Evolutionary conservation across 2,888 invertebrate genomes (phyloP), one percentile per base, ranked within the genome.

Genomic region (Cylloceria caligata): DNA sequence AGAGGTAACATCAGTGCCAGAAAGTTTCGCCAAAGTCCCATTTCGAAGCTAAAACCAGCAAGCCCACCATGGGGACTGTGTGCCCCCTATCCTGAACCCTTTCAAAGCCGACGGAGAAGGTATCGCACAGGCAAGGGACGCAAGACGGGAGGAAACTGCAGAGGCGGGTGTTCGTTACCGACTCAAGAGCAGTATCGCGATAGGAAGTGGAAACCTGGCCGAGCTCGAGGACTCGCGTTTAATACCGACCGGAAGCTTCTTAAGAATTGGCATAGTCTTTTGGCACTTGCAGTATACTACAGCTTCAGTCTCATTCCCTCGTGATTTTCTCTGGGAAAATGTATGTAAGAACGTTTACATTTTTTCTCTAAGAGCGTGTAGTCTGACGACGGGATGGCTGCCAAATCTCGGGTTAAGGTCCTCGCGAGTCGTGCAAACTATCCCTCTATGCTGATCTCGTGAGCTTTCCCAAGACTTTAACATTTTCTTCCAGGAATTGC

Each of bases 21-120:
- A 90, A 91, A 91, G 86, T 91, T 91, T 88, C 84, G 67, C 72
- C 88, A 75, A 91, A 91, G 90, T 90, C 89, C 89, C 90, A 90
- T 91, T 91, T 88, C 85, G 86, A 87, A 85, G 88, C 88, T 88
- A 67, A 85, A 85, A 86, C 86, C 83, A 80, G 84, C 60, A 78
- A 81, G 19, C 67, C 47, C n/a, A 24, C 34, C 34, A 30, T 67
- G 57, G 49, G 19, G 36, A 62, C 71, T 76, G 49, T 60, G 19
- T 30, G 49, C 55, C 13, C 57, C 39, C 68, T 69, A 34, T 49
- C 27, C 47, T 74, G 36, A 45, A 52, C 45, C 57, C 67, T 72
- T 79, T 65, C 57, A 79, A 72, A 72, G 73, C 65, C 65, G 21
- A 65, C 47, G 21, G 45, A 11, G 30, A 11, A 69, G 13, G 19